phyloP scores from a whole-genome alignment of 2,113 vertebrate genomes.

The Phoxinus phoxinus region DNA sequence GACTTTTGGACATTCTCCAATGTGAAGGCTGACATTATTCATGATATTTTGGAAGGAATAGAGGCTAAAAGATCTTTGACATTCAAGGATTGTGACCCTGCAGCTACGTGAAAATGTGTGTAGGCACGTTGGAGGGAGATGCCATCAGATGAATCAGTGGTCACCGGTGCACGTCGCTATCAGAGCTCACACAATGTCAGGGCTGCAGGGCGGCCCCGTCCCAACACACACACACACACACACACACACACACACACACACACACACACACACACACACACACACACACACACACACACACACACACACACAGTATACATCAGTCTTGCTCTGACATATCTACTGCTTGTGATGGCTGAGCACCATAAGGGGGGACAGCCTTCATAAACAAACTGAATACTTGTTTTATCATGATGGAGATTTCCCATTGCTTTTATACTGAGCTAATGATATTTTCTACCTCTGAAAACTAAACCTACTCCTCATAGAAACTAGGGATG shows the following conservation, averaged over 20 bases:
- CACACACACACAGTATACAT: slow-evolving; percentile 60
- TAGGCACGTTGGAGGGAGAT: slow-evolving; percentile 46
- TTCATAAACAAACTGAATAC: background rate
- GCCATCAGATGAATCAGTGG: slow-evolving; percentile 76
- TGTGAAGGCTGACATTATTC: slow-evolving; percentile 72
- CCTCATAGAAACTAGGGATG: background rate
- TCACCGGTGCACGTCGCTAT: slow-evolving; percentile 75
- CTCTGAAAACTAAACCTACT: background rate
- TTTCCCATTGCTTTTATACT: background rate
- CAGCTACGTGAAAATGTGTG: slow-evolving; percentile 72
- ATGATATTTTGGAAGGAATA: slow-evolving; percentile 74
- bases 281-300: slow-evolving; percentile 69
- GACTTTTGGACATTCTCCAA: slow-evolving; percentile 57
- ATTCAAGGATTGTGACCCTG: slow-evolving; percentile 81
- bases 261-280: slow-evolving; percentile 13
- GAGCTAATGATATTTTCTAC: background rate
- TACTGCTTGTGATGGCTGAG: slow-evolving; percentile 70
- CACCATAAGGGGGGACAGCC: slow-evolving; percentile 62
- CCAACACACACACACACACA: slow-evolving; percentile 68
- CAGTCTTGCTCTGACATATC: slow-evolving; percentile 71
- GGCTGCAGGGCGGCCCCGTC: slow-evolving; percentile 70
- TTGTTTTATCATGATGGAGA: background rate
- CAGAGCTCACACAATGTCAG: slow-evolving; percentile 63
- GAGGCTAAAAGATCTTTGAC: slow-evolving; percentile 81
- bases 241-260: slow-evolving; percentile 64